These are phyloP conservation scores for Anolis sagrei DNA, from an alignment of 2,113 vertebrate genomes.

Conservation along the genomic window DNA sequence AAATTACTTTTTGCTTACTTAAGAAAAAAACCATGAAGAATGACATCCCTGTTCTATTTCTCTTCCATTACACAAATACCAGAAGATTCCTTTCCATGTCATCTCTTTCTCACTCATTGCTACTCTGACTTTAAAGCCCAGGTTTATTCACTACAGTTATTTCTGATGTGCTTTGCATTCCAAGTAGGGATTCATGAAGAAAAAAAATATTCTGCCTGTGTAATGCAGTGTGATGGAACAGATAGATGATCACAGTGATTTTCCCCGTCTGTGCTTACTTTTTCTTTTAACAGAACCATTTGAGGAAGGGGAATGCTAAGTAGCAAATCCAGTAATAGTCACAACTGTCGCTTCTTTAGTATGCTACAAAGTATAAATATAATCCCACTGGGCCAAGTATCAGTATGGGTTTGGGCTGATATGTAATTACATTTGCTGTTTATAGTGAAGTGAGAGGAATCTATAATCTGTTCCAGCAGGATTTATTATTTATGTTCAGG, in stretches of 20 bases:
- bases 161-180: neutral
- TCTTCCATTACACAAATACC: neutral
- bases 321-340: neutral
- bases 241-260: neutral
- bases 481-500: slow-evolving; percentile 16
- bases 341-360: neutral
- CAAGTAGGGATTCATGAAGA: neutral
- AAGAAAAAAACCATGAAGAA: no score
- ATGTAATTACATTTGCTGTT: slow-evolving; percentile 16
- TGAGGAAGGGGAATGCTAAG: neutral
- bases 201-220: neutral
- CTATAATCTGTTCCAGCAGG: neutral
- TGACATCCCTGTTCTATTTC: neutral
- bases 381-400: neutral
- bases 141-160: neutral
- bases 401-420: neutral
- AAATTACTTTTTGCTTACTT: no score
- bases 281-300: neutral
- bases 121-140: neutral
- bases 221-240: neutral
- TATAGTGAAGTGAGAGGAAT: neutral
- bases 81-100: neutral
- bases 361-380: neutral
- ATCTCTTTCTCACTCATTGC: neutral
- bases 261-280: neutral